phyloP scores from a whole-genome alignment of 1,140 invertebrate genomes.

The Drosophila burlai region DNA sequence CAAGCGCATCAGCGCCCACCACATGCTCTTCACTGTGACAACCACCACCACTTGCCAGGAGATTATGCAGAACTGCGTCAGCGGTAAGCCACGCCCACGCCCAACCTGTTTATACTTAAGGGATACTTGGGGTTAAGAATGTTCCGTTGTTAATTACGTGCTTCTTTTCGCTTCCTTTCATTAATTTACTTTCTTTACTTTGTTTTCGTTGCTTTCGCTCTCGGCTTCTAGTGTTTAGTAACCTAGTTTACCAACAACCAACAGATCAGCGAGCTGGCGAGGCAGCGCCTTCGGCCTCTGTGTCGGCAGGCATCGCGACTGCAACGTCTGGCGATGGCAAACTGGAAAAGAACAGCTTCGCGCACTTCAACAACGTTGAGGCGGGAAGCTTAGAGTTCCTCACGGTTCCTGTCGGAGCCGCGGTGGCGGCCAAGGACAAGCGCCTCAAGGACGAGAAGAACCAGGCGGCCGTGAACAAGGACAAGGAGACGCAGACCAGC shows the following conservation, averaged over 20 bases:
- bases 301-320: conserved; percentile 1
- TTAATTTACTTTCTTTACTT: conserved; percentile 39
- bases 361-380: conserved; percentile 65
- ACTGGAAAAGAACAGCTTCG: conserved; percentile 56
- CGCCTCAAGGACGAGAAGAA: conserved; percentile 91
- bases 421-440: conserved; percentile 93
- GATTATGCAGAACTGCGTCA: conserved; percentile 85
- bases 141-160: neutral
- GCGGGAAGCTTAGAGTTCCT: conserved; percentile 85
- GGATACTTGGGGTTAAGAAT: neutral
- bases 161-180: conserved; percentile 26
- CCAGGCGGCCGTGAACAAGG: conserved; percentile 76
- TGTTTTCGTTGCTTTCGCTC: conserved; percentile 18
- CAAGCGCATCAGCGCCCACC: conserved; percentile 86
- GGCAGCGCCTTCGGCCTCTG: conserved; percentile 13
- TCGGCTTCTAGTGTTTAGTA: conserved; percentile 65
- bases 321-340: conserved; percentile 46
- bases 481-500: conserved; percentile 73
- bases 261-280: conserved; percentile 71
- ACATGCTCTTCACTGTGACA: conserved; percentile 90
- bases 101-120: neutral
- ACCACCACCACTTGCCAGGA: conserved; percentile 89
- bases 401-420: conserved; percentile 92
- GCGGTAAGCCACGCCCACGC: conserved; percentile 67
- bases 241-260: conserved; percentile 76